Percentiles rank a stretch among this genome's conserved stretches.
Conservation (phyloP, 2,888 invertebrate species). For the Tortricodes alternella region DNA sequence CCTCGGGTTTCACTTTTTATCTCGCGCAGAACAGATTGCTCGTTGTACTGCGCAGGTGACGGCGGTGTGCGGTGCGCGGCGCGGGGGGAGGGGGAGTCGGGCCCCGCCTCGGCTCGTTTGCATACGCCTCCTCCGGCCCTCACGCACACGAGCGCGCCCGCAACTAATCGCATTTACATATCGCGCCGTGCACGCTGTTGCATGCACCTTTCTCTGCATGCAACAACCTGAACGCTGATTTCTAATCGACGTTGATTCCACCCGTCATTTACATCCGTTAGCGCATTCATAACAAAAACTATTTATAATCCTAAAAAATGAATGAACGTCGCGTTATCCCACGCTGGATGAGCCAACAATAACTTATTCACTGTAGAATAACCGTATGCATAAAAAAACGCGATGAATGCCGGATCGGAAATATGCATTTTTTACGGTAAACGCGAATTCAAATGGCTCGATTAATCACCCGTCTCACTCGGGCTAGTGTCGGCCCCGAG, state of each 20-base stretch:
- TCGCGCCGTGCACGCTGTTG: slow-evolving; percentile 2
- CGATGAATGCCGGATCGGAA: slow-evolving; percentile 28
- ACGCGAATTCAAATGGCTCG: slow-evolving; percentile 26
- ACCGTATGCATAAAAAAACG: slow-evolving; percentile 24
- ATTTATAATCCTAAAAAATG: slow-evolving; percentile 1
- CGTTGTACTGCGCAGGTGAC: slow-evolving; percentile 49
- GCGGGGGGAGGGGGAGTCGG: slow-evolving; percentile 31
- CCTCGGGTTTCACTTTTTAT: slow-evolving; percentile 56
- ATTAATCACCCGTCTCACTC: slow-evolving; percentile 22
- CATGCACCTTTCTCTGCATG: neutral
- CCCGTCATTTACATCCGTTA: slow-evolving; percentile 24
- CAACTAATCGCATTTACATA: slow-evolving; percentile 28
- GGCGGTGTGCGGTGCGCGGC: slow-evolving; percentile 36
- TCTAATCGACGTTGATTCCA: neutral
- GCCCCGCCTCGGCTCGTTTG: slow-evolving; percentile 32
- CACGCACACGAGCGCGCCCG: slow-evolving; percentile 25
- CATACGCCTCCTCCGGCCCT: slow-evolving; percentile 45
- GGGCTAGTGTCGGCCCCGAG: neutral
- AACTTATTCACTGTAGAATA: slow-evolving; percentile 19
- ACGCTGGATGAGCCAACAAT: slow-evolving; percentile 16
- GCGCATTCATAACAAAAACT: slow-evolving; percentile 3
- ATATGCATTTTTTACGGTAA: slow-evolving; percentile 31
- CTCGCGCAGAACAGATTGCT: slow-evolving; percentile 60
- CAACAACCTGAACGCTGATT: neutral
- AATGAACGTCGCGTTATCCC: slow-evolving; percentile 18